phyloP scores from a whole-genome alignment of 2,797 vertebrate genomes.

The Pipistrellus kuhlii region DNA sequence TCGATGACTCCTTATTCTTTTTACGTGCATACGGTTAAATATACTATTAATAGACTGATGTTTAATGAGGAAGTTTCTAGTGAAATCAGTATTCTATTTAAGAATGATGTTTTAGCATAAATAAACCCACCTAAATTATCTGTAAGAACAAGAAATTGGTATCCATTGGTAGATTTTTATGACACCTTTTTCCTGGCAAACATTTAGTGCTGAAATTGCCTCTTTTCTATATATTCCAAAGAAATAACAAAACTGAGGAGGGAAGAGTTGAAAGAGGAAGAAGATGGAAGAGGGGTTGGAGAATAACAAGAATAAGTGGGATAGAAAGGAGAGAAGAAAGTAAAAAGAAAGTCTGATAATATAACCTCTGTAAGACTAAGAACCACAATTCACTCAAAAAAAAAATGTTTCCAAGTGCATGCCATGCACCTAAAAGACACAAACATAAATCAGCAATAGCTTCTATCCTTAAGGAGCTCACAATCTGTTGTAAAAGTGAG shows the following conservation, averaged over 20 bases:
- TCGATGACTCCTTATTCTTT: too few species aligned
- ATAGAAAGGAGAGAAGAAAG: not conserved
- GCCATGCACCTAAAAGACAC: not conserved
- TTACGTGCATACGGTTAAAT: too few species aligned
- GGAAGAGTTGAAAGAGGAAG: not conserved
- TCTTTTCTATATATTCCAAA: not conserved
- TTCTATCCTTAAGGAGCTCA: not conserved
- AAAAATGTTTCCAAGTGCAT: not conserved
- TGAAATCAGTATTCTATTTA: too few species aligned
- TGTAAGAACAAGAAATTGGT: too few species aligned
- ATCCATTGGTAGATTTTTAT: not conserved
- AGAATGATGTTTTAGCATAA: too few species aligned
- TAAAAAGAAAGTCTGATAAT: not conserved
- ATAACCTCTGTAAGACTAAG: not conserved
- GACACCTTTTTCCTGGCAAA: not conserved
- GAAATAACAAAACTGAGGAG: not conserved
- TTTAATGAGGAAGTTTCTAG: too few species aligned
- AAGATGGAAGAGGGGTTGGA: not conserved
- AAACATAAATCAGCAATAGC: slow-evolving; percentile 30
- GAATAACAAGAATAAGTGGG: not conserved
- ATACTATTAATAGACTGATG: too few species aligned
- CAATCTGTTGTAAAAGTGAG: not conserved
- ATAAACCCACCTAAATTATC: too few species aligned
- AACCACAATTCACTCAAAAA: slow-evolving; percentile 3
- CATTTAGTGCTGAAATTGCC: not conserved